Percentiles rank a stretch among this genome's conserved stretches.
phyloP scores from a whole-genome alignment of 2,113 vertebrate genomes.

The Salminus brasiliensis region DNA sequence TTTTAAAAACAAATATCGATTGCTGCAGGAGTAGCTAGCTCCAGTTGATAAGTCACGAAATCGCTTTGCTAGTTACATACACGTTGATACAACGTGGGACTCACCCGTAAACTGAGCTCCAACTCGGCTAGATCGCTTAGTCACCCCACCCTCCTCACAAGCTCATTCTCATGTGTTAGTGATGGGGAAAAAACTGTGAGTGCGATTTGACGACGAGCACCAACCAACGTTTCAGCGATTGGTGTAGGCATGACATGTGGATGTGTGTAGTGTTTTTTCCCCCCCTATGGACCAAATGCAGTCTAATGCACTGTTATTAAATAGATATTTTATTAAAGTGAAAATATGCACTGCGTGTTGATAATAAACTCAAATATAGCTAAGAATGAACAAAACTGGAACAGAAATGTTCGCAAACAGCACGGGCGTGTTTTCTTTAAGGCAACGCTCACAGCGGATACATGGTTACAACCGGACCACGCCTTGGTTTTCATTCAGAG shows the following conservation, averaged over 20 bases:
- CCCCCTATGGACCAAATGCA: background rate
- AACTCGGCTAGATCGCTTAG: background rate
- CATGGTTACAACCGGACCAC: background rate
- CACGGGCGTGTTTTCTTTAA: background rate
- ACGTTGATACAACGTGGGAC: background rate
- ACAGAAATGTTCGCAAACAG: background rate
- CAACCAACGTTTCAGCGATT: background rate
- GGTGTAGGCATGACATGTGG: background rate
- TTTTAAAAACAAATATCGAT: background rate
- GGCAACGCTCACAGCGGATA: background rate
- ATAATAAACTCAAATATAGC: background rate
- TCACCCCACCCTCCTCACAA: slow-evolving; percentile 9
- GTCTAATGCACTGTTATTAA: background rate
- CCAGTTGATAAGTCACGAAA: background rate
- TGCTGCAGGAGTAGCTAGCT: background rate
- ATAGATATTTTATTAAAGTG: background rate
- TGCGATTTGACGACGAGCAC: background rate
- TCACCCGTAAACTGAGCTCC: slow-evolving; percentile 15
- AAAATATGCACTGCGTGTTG: background rate
- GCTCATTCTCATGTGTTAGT: background rate
- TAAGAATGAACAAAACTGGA: background rate
- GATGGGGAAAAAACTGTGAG: background rate
- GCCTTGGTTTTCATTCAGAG: background rate
- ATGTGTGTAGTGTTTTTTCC: background rate
- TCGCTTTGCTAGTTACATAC: background rate